phyloP scores from a whole-genome alignment of 2,797 vertebrate genomes.

The Pangasius mekongensis region DNA sequence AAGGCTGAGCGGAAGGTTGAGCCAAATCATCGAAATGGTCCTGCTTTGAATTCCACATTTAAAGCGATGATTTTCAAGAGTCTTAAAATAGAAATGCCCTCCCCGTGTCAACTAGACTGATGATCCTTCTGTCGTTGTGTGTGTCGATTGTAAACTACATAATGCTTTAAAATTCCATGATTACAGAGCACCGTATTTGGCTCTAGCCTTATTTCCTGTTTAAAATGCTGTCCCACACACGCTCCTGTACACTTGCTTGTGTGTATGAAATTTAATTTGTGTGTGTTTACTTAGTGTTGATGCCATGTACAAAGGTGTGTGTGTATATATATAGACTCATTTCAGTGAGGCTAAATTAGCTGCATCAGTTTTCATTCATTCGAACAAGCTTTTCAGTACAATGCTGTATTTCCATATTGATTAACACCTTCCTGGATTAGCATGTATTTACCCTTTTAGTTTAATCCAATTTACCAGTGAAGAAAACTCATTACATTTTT shows the following conservation, averaged over 20 bases:
- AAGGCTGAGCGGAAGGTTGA: no score
- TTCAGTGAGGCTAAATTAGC: constrained; percentile 18
- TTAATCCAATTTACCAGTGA: constrained; percentile 27
- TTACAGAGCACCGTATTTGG: background rate
- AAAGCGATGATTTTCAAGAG: no score
- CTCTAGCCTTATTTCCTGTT: background rate
- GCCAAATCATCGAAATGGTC: background rate
- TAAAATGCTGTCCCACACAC: background rate
- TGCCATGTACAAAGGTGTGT: background rate
- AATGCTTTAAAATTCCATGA: background rate
- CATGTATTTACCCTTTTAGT: background rate
- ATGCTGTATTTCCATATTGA: constrained; percentile 15
- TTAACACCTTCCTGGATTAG: constrained; percentile 28
- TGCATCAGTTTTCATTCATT: background rate
- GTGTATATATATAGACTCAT: constrained; percentile 12
- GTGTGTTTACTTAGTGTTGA: constrained; percentile 1
- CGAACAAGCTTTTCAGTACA: constrained; percentile 1
- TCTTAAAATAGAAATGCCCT: background rate
- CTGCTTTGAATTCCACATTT: background rate
- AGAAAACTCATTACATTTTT: constrained; percentile 8
- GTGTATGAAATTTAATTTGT: constrained; percentile 7
- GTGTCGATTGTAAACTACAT: background rate
- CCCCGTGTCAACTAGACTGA: background rate
- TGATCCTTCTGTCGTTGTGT: background rate
- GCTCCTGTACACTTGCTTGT: background rate